phyloP scores from a whole-genome alignment of 2,888 invertebrate species.

The Cosmia pyralina region DNA sequence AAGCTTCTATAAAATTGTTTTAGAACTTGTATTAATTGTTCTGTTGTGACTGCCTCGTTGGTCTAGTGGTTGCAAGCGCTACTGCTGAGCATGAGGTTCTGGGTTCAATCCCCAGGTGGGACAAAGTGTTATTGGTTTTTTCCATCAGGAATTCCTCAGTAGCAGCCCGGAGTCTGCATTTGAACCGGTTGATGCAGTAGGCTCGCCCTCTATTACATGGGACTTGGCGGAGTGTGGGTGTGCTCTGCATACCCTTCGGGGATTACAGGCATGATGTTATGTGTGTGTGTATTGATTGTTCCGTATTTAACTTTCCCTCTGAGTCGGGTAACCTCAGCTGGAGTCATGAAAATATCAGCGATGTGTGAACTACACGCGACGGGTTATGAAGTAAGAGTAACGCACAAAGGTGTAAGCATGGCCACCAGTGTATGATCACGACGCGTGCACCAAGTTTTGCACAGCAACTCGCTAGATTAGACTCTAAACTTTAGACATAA shows the following conservation, averaged over 20 bases:
- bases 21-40: not conserved
- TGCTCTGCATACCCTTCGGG: not conserved
- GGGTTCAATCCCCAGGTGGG: not conserved
- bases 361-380: not conserved
- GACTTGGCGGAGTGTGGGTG: not conserved
- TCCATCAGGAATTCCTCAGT: not conserved
- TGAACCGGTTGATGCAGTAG: too few relatives aligned
- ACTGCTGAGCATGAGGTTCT: not conserved
- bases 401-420: conserved; percentile 10
- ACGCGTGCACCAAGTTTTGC: too few relatives aligned
- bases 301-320: not conserved
- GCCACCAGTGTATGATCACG: conserved; percentile 23
- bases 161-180: too few relatives aligned
- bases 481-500: not conserved
- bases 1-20: not conserved
- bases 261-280: not conserved
- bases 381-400: conserved; percentile 3
- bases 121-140: not conserved
- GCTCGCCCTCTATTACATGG: too few relatives aligned
- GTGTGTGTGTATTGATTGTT: not conserved
- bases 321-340: not conserved
- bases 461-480: conserved; percentile 19
- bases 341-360: conserved; percentile 10
- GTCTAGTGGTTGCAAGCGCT: not conserved
- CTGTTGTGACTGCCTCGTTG: not conserved